Percentiles rank a stretch among this genome's conserved stretches.
Conservation (phyloP, 2,888 invertebrate genomes). For the Dione vanillae region DNA sequence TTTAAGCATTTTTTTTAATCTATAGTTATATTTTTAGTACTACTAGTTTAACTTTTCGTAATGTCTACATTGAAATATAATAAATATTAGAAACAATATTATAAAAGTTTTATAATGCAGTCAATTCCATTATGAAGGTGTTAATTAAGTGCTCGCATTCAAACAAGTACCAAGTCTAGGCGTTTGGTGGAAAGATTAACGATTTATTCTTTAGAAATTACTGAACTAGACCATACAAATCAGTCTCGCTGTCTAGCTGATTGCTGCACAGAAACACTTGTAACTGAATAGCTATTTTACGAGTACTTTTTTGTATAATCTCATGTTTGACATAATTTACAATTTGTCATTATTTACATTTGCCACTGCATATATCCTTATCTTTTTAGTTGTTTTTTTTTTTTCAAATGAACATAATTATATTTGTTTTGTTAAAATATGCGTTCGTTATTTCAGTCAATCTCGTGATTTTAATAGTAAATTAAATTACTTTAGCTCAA, state of each 20-base stretch:
- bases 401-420: not conserved
- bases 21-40: no score
- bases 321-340: not conserved
- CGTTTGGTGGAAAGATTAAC: constrained; percentile 12
- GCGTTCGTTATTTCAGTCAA: not conserved
- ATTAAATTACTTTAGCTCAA: not conserved
- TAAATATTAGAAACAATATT: not conserved
- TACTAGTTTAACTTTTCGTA: no score
- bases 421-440: not conserved
- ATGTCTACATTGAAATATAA: not conserved
- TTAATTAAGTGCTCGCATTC: constrained; percentile 14
- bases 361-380: no score
- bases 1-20: no score
- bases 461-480: not conserved
- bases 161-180: not conserved
- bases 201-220: constrained; percentile 10
- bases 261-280: constrained; percentile 2
- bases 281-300: not conserved
- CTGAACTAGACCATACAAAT: constrained; percentile 7
- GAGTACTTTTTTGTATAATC: not conserved
- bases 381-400: no score
- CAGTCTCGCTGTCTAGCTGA: not conserved
- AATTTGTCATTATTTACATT: not conserved
- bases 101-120: not conserved
- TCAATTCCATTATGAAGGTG: constrained; percentile 9